Conservation (phyloP, 2,113 vertebrate genomes). For the Syngnathus typhle region DNA sequence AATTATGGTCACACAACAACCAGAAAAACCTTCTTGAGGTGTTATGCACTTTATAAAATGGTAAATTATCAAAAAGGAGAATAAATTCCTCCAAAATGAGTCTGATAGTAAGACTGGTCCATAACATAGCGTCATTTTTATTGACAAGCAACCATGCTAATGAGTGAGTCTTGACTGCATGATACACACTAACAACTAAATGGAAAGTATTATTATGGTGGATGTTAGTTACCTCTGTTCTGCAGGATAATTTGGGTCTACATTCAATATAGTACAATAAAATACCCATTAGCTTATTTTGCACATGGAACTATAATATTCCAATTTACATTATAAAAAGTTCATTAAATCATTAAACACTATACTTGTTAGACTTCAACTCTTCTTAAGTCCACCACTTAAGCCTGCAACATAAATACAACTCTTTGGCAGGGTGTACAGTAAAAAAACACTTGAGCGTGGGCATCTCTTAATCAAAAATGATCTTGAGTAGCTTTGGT, state of each 20-base stretch:
- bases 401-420: conserved; percentile 67
- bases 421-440: conserved; percentile 32
- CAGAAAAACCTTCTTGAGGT: conserved; percentile 33
- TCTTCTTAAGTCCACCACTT: conserved; percentile 67
- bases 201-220: neutral
- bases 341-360: conserved; percentile 60
- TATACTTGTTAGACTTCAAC: conserved; percentile 50
- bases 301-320: conserved; percentile 43
- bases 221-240: neutral
- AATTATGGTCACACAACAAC: conserved; percentile 42
- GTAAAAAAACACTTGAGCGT: conserved; percentile 53
- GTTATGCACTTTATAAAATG: neutral
- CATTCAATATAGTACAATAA: conserved; percentile 13
- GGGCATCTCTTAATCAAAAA: conserved; percentile 51
- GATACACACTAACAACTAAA: neutral
- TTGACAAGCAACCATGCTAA: neutral
- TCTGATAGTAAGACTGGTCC: no score
- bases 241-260: neutral
- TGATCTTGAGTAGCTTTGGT: conserved; percentile 54
- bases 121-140: no score
- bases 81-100: neutral
- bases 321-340: conserved; percentile 45
- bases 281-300: conserved; percentile 38
- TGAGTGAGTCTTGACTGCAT: neutral
- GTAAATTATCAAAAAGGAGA: conserved; percentile 16